phyloP scores from a whole-genome alignment of 2,888 invertebrate genomes.

The Clostera curtula region DNA sequence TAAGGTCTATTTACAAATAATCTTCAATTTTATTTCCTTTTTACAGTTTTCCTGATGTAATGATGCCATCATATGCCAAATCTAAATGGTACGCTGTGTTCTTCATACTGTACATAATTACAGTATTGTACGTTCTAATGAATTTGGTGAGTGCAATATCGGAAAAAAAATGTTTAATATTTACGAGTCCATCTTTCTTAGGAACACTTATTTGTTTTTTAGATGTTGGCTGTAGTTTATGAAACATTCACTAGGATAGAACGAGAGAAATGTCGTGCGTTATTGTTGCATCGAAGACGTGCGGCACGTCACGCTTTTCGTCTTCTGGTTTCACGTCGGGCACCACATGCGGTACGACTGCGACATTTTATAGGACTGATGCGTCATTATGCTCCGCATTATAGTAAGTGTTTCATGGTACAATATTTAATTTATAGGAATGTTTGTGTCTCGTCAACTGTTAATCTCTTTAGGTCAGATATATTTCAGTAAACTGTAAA shows the following conservation, averaged over 20 bases:
- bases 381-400: conserved; percentile 84
- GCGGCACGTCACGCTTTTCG: conserved; percentile 89
- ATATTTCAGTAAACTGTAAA: no score
- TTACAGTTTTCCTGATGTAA: conserved; percentile 91
- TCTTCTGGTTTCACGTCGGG: conserved; percentile 84
- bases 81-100: conserved; percentile 89
- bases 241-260: conserved; percentile 91
- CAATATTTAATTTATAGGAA: not conserved
- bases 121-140: conserved; percentile 90
- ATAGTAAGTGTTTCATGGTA: conserved; percentile 35
- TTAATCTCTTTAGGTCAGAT: no score
- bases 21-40: not conserved
- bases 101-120: conserved; percentile 89
- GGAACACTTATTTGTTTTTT: conserved; percentile 14
- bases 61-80: conserved; percentile 91
- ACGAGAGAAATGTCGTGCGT: conserved; percentile 87
- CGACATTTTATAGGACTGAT: conserved; percentile 88
- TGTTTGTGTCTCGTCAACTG: no score
- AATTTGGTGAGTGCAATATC: conserved; percentile 85
- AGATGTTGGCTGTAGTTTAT: conserved; percentile 93
- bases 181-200: not conserved
- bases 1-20: not conserved
- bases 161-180: not conserved
- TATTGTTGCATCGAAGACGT: conserved; percentile 86
- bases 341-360: conserved; percentile 79